Base-by-base conservation (phyloP, 35 echinoderm and acorn worm genomes). In the Chiridota heheva region DNA sequence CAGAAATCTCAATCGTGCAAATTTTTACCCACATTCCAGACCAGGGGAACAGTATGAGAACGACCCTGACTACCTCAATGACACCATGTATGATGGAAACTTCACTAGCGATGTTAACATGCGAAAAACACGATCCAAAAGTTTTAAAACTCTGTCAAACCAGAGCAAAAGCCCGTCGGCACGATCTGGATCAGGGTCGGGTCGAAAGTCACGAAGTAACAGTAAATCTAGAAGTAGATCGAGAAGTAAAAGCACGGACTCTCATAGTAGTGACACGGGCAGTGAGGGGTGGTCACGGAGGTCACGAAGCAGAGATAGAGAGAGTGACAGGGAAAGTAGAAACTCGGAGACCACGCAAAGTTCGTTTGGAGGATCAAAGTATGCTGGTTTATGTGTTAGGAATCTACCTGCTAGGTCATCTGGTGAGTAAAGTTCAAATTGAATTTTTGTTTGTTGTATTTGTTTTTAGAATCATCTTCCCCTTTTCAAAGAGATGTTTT, bases 331-430 rank as follows among this genome's bases (percentile, higher is more conserved):
- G 15, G 92, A 90, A 56, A 92, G 89, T 85, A 72, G 89, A 36
- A 98, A 98, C 80, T 88, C 95, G 37, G 45, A 88, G 57, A 91
- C 86, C 55, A 91, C 95, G 64, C 84, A 84, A 63, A 84, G 83
- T 67, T 85, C 78, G 22, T 34, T 66, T 24, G 85, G 84, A 62
- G 82, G 78, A 48, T 70, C 68, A 61, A 98, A 98, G 81, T 84
- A 83, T 67, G 73, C 89, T n/a, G 95, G 84, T 49, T 85, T 92
- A 51, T 91, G 89, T 88, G 89, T 98, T 27, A 87, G 74, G 69
- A 98, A 98, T 77, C 81, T 98, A 91, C 89, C 95, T 35, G 75
- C 95, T 63, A 91, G 95, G 88, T 98, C 95, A 36, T 91, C 78
- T 67, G 95, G 95, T 98, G 76, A 60, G 93, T 86, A 61, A 66